These are phyloP conservation scores for Eurypyga helias DNA, from an alignment of 2,113 vertebrate genomes.

Conservation along the genomic window DNA sequence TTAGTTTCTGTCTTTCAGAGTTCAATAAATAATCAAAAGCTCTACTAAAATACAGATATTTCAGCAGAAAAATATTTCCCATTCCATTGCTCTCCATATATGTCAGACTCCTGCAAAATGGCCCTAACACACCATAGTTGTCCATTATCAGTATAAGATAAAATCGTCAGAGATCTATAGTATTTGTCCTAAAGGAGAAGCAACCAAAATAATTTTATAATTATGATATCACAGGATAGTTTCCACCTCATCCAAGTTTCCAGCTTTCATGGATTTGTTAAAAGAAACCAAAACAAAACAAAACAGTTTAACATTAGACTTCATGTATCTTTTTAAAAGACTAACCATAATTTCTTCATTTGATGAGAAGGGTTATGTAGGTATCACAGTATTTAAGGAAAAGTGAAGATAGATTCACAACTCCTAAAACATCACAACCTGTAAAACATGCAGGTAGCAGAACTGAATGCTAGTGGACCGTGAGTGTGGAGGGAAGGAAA, in stretches of 20 bases:
- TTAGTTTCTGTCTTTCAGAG: neutral
- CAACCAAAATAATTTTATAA: neutral
- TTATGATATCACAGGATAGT: neutral
- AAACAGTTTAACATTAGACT: neutral
- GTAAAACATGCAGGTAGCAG: neutral
- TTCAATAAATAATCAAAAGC: neutral
- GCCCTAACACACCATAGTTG: neutral
- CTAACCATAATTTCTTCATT: neutral
- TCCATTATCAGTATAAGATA: neutral
- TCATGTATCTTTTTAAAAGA: neutral
- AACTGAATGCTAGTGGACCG: neutral
- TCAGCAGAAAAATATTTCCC: neutral
- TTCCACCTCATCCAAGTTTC: neutral
- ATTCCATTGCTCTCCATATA: neutral
- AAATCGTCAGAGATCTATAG: neutral
- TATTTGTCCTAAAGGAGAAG: neutral
- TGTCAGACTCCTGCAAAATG: neutral
- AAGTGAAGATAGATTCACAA: neutral
- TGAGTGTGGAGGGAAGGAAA: neutral
- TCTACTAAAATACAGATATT: neutral
- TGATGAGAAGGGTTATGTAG: neutral
- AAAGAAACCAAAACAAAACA: neutral
- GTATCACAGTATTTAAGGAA: neutral
- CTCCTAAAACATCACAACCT: neutral
- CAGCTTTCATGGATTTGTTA: neutral